Conservation (phyloP, 2,888 invertebrate species). For the Limnephilus rhombicus region DNA sequence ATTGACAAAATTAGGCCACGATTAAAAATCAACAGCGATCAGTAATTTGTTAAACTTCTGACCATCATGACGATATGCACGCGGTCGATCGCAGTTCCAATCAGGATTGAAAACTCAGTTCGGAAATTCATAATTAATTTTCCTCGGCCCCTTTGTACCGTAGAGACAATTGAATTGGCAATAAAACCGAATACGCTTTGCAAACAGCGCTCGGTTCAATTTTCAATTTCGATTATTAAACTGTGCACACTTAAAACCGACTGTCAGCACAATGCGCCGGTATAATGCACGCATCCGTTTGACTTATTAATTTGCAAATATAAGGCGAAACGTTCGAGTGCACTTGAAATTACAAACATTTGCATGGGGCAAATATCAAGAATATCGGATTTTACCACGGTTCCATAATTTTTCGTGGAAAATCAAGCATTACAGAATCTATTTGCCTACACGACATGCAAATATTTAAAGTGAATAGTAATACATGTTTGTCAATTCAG, state of each 20-base stretch:
- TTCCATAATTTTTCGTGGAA: background rate
- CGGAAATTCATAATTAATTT: slow-evolving; percentile 34
- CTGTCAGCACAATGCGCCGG: slow-evolving; percentile 9
- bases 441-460: too few relatives aligned
- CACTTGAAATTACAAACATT: background rate
- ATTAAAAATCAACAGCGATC: background rate
- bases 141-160: slow-evolving; percentile 41
- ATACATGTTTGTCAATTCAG: too few relatives aligned
- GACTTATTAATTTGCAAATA: background rate
- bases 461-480: background rate
- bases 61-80: background rate
- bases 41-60: background rate
- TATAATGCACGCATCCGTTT: background rate
- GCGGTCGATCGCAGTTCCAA: background rate
- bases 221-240: slow-evolving; percentile 31
- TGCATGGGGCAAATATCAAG: background rate
- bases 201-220: slow-evolving; percentile 13
- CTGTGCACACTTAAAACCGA: slow-evolving; percentile 12
- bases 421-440: background rate
- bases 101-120: slow-evolving; percentile 27
- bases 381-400: background rate
- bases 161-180: slow-evolving; percentile 34
- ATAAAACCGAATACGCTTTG: slow-evolving; percentile 48
- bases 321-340: background rate
- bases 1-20: background rate